A percentile compares a stretch with the other conserved stretches of the same genome.
Conservation (phyloP, 2,113 vertebrate genomes). For the Eudyptes chrysolophus region DNA sequence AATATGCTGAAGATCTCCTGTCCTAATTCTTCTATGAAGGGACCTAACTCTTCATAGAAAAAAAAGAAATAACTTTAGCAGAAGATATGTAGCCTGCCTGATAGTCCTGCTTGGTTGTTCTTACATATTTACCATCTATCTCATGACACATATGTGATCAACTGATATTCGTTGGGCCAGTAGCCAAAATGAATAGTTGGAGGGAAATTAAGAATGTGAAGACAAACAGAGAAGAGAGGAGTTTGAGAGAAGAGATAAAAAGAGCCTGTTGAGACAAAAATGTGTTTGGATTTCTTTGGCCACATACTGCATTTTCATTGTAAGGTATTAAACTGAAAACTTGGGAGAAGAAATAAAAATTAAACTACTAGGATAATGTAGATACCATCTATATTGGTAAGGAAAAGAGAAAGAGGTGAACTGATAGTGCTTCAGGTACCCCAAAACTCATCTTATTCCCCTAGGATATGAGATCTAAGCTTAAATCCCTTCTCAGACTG, state of each 20-base stretch:
- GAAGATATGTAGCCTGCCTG: neutral
- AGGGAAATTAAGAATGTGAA: neutral
- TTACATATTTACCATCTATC: neutral
- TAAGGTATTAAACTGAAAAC: neutral
- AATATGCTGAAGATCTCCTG: neutral
- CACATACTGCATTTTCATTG: neutral
- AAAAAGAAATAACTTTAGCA: neutral
- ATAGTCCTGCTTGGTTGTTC: neutral
- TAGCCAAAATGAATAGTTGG: neutral
- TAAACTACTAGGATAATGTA: neutral
- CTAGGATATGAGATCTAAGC: neutral
- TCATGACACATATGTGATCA: neutral
- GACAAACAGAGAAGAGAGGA: neutral
- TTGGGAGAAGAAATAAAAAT: neutral
- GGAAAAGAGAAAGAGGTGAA: neutral
- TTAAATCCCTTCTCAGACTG: neutral
- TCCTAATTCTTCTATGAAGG: neutral
- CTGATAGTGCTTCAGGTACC: neutral
- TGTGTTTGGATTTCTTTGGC: neutral
- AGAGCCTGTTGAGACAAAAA: neutral
- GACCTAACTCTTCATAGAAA: neutral
- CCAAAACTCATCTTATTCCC: neutral
- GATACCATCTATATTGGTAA: neutral
- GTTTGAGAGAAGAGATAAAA: neutral
- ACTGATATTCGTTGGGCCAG: neutral